phyloP scores from a whole-genome alignment of 2,888 invertebrate species.

The Lydus trimaculatus region DNA sequence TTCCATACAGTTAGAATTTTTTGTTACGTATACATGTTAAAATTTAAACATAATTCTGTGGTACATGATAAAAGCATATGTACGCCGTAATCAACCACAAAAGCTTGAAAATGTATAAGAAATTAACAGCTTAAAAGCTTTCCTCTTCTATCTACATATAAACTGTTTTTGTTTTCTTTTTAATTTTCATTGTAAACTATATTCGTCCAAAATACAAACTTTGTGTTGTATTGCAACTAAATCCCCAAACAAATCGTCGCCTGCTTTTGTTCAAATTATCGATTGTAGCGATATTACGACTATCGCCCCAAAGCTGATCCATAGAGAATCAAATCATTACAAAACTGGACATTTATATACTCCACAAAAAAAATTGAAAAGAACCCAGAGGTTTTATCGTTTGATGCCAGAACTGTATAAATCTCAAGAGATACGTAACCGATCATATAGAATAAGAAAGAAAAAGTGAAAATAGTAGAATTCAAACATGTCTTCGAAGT shows the following conservation, averaged over 20 bases:
- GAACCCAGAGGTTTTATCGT: not conserved
- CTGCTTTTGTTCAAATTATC: too few species aligned
- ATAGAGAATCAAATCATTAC: not conserved
- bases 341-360: not conserved
- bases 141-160: not conserved
- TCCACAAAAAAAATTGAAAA: not conserved
- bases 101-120: constrained; percentile 35
- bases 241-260: too few species aligned
- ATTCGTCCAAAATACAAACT: not conserved
- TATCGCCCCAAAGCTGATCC: not conserved
- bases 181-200: not conserved
- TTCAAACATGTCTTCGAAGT: not conserved
- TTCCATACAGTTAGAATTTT: not conserved
- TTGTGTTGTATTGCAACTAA: too few species aligned
- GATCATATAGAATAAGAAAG: not conserved
- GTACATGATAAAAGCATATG: constrained; percentile 29
- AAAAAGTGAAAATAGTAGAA: not conserved
- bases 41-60: not conserved
- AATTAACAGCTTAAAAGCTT: constrained; percentile 23
- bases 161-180: not conserved
- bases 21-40: not conserved
- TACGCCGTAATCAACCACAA: constrained; percentile 30
- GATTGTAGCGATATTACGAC: too few species aligned
- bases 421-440: not conserved
- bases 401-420: not conserved